Conservation (phyloP, 1,140 invertebrate genomes). For the Chelonus insularis region DNA sequence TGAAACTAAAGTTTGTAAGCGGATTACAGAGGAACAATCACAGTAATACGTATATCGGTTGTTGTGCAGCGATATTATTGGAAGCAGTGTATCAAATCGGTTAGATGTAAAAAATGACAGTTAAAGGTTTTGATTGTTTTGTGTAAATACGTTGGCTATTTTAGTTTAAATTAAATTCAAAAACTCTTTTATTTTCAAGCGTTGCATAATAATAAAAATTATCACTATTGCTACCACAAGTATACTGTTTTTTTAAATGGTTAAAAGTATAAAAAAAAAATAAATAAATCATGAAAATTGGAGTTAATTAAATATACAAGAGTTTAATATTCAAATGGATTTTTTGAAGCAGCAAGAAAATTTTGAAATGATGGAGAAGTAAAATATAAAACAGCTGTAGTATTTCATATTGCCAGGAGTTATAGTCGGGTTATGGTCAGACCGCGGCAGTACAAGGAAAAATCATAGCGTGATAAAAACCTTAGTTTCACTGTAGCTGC, state of each 20-base stretch:
- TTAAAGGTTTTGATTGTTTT: not conserved
- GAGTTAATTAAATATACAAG: too few species aligned
- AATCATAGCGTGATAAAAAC: constrained; percentile 13
- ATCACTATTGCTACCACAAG: too few species aligned
- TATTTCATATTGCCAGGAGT: constrained; percentile 9
- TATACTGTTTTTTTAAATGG: too few species aligned
- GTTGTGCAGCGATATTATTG: constrained; percentile 15
- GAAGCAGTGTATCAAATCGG: not conserved
- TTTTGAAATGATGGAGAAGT: not conserved
- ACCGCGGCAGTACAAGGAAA: not conserved
- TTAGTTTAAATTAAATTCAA: not conserved
- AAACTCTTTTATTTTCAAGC: not conserved
- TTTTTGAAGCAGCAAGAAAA: not conserved
- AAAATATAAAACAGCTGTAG: not conserved
- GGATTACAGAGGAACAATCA: constrained; percentile 23
- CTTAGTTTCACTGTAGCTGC: not conserved
- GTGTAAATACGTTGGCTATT: not conserved
- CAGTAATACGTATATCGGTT: constrained; percentile 22
- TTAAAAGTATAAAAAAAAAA: not conserved
- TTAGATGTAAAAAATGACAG: constrained; percentile 8
- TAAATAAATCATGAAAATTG: not conserved
- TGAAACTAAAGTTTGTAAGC: constrained; percentile 23
- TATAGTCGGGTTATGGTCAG: constrained; percentile 13
- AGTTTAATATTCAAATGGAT: not conserved
- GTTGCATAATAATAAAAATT: not conserved